Evolutionary conservation across 1,140 invertebrate species (phyloP).

Genomic region (Heterodera carotae): DNA sequence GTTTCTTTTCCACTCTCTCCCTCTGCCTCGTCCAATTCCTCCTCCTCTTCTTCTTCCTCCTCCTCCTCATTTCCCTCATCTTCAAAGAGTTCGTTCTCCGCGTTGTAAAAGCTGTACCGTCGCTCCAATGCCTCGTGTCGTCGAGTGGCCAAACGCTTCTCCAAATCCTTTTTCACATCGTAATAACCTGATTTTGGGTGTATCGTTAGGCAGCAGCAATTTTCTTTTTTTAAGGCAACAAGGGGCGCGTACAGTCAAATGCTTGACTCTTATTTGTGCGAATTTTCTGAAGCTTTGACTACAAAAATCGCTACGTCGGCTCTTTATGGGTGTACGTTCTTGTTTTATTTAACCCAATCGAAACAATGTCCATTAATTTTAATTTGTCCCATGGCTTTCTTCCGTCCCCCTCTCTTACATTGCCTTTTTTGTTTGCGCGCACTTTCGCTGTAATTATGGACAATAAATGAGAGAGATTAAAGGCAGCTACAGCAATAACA

Average conservation of each 20-base stretch:
- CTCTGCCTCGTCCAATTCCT: slow-evolving; percentile 14
- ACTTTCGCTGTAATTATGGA: neutral
- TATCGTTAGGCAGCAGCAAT: too few relatives aligned
- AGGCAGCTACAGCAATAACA: too few relatives aligned
- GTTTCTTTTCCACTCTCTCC: neutral
- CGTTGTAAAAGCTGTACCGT: slow-evolving; percentile 20
- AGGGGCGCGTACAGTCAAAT: too few relatives aligned
- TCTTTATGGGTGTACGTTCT: too few relatives aligned
- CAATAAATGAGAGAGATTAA: neutral
- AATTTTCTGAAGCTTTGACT: too few relatives aligned
- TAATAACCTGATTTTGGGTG: neutral
- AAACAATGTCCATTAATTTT: too few relatives aligned
- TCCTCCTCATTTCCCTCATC: neutral
- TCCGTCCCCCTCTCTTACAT: neutral
- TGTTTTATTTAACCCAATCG: too few relatives aligned
- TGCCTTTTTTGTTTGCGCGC: neutral
- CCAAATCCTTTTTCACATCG: slow-evolving; percentile 14
- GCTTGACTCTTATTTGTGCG: too few relatives aligned
- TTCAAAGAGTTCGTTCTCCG: slow-evolving; percentile 25
- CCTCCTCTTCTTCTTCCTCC: neutral
- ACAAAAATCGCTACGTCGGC: too few relatives aligned
- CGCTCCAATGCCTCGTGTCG: slow-evolving; percentile 18
- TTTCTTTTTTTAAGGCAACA: too few relatives aligned
- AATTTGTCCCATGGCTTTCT: too few relatives aligned
- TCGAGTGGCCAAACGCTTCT: slow-evolving; percentile 9